phyloP scores from a whole-genome alignment of 2,797 vertebrate genomes.

The Falco novaeseelandiae region DNA sequence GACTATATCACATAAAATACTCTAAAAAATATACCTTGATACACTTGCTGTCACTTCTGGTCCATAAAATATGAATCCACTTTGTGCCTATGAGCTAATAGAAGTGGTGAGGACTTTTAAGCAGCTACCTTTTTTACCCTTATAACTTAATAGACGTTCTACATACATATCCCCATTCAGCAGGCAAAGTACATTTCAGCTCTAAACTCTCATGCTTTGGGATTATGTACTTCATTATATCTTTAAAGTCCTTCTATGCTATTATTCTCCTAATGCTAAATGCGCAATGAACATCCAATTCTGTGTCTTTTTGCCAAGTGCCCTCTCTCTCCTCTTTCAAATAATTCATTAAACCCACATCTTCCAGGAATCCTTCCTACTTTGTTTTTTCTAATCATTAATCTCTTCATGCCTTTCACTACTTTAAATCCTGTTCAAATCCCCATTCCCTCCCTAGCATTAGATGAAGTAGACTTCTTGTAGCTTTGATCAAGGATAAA shows the following conservation, averaged over 20 bases:
- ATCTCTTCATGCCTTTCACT: not conserved
- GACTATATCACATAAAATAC: not conserved
- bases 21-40: not conserved
- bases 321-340: conserved; percentile 1
- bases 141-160: not conserved
- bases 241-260: not conserved
- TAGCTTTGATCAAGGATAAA: conserved; percentile 16
- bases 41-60: not conserved
- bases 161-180: not conserved
- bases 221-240: not conserved
- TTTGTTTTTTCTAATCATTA: conserved; percentile 17
- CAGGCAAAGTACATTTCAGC: not conserved
- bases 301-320: not conserved
- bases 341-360: conserved; percentile 7
- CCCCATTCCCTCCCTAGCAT: not conserved
- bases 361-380: conserved; percentile 43
- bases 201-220: not conserved
- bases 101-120: not conserved
- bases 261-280: conserved; percentile 16
- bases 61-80: not conserved
- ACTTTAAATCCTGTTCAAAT: not conserved
- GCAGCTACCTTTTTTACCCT: not conserved
- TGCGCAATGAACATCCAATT: not conserved
- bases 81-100: not conserved
- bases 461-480: not conserved